These are phyloP conservation scores for Cynoglossus semilaevis DNA, from an alignment of 2,113 vertebrate genomes.

Conservation along the genomic window DNA sequence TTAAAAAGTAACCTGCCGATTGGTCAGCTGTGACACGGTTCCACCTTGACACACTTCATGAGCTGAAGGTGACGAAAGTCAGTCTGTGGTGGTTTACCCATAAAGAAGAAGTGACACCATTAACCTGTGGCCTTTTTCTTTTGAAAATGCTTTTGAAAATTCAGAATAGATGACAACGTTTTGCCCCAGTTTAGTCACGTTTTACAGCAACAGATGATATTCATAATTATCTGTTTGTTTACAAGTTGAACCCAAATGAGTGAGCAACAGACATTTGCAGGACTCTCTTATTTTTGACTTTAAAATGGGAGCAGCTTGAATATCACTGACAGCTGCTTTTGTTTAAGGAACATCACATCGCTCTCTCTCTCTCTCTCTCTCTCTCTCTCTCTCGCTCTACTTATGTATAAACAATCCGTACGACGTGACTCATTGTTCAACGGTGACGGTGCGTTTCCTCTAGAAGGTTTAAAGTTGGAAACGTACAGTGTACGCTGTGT, in stretches of 20 bases:
- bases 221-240: neutral
- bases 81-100: slow-evolving; percentile 9
- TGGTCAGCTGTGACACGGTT: slow-evolving; percentile 6
- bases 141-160: slow-evolving; percentile 23
- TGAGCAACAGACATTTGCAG: neutral
- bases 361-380: no score
- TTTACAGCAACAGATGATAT: no score
- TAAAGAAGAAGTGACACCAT: slow-evolving; percentile 55
- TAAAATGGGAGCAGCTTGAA: neutral
- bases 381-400: no score
- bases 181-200: neutral
- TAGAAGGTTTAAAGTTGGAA: neutral
- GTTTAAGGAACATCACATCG: neutral
- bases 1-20: no score
- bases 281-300: neutral
- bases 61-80: neutral
- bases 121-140: slow-evolving; percentile 13
- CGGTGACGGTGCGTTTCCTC: slow-evolving; percentile 27
- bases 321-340: neutral
- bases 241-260: neutral
- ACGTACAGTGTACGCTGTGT: no score
- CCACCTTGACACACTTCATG: slow-evolving; percentile 1
- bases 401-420: no score
- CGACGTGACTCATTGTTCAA: neutral
- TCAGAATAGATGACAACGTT: slow-evolving; percentile 8